Evolutionary conservation across 2,888 invertebrate species (phyloP).

Genomic region (Acanthosepion esculentum): DNA sequence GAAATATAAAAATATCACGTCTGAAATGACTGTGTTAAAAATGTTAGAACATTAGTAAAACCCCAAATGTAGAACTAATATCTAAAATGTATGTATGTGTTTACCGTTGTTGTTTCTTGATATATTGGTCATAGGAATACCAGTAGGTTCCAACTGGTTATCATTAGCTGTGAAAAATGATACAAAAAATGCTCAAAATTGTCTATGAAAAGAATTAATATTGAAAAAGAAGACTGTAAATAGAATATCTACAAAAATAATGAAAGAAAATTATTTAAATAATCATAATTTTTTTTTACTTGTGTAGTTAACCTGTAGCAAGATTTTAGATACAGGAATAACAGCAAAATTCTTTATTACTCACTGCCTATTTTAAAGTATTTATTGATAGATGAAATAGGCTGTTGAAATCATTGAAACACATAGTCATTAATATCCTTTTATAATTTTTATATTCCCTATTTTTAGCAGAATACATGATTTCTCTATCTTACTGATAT

Average conservation of each 20-base stretch:
- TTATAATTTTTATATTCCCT: background rate
- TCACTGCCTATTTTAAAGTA: too few species aligned
- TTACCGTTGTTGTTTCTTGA: slow-evolving; percentile 37
- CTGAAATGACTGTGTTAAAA: background rate
- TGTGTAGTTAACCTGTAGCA: too few species aligned
- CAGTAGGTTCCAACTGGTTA: background rate
- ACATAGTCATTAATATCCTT: background rate
- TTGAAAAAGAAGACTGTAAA: background rate
- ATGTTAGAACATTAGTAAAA: slow-evolving; percentile 17
- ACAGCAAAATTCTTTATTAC: too few species aligned
- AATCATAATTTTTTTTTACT: background rate
- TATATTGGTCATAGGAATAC: slow-evolving; percentile 37
- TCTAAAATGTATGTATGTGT: background rate
- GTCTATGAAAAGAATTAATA: slow-evolving; percentile 47
- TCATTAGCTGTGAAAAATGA: slow-evolving; percentile 41
- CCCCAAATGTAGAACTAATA: background rate
- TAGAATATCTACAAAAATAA: background rate
- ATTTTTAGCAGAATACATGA: background rate
- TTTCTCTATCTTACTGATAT: background rate
- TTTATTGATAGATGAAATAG: background rate
- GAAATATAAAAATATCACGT: background rate
- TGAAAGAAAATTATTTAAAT: background rate
- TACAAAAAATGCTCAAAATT: background rate
- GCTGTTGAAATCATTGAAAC: background rate
- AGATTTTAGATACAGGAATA: too few species aligned